Evolutionary conservation across 2,797 vertebrate genomes (phyloP).

Genomic region (Malacoraja senta): DNA sequence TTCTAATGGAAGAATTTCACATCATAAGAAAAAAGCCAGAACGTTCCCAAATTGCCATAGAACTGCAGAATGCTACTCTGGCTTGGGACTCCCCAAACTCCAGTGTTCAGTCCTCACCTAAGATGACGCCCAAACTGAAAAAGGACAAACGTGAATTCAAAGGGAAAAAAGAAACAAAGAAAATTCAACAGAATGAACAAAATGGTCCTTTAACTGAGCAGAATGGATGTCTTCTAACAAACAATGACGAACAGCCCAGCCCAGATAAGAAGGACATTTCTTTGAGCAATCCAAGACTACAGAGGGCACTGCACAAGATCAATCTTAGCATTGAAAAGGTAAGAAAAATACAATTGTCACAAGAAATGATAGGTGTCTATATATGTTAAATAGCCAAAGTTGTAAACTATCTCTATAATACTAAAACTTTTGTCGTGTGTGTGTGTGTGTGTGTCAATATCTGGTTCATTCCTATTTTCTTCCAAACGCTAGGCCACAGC

Average conservation of each 20-base stretch:
- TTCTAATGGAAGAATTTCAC: constrained; percentile 85
- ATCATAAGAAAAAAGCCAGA: constrained; percentile 70
- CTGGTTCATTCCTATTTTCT: no score
- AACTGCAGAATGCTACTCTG: constrained; percentile 77
- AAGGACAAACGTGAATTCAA: constrained; percentile 59
- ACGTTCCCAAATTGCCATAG: constrained; percentile 70
- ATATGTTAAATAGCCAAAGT: not conserved
- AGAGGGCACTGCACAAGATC: constrained; percentile 75
- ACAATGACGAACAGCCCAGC: constrained; percentile 60
- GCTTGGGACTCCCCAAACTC: constrained; percentile 80
- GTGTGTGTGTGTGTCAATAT: no score
- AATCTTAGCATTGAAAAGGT: constrained; percentile 76
- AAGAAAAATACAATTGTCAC: not conserved
- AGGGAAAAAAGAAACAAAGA: constrained; percentile 61
- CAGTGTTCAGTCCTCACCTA: constrained; percentile 79
- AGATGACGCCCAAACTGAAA: constrained; percentile 70
- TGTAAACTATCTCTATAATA: no score
- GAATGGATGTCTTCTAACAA: constrained; percentile 70
- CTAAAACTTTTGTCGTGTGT: no score
- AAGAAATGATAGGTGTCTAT: not conserved
- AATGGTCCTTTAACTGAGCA: constrained; percentile 66
- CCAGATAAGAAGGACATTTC: constrained; percentile 61
- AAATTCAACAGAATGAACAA: constrained; percentile 56
- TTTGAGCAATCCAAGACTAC: constrained; percentile 62
- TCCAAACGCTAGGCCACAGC: no score